Base-by-base conservation (phyloP, 2,888 invertebrate species). In the Cephus spinipes region DNA sequence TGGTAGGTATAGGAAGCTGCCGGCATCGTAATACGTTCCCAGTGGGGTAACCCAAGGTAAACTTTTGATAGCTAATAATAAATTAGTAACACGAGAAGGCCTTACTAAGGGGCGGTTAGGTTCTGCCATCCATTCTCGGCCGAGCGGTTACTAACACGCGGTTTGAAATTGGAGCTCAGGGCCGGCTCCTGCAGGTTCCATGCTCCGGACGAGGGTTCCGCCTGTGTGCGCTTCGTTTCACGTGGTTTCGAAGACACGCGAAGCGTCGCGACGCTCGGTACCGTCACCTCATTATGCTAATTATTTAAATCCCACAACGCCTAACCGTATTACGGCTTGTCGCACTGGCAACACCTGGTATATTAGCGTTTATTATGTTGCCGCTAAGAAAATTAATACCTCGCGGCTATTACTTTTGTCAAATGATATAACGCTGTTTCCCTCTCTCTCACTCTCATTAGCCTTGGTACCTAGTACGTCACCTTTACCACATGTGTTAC, bases 21-120 rank as follows among this genome's bases (percentile, higher is more conserved):
- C 55, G 55, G 71, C 71, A 71, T 55, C 71, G 71, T 33, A 31
- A 33, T 71, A 71, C 31, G 71, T 71, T 71, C 71, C 71, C 71
- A 36, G 69, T 31, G 76, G 30, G 76, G 85, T 85, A 85, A 86
- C 81, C 80, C 79, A 83, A 85, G 83, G 82, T 83, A 85, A 88
- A 86, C 86, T 86, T 84, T 83, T 87, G 89, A 86, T 86, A 84
- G 80, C 83, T 84, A 88, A 89, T 90, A 89, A 90, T 91, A 90
- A 91, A 91, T 91, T 89, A 90, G 91, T 89, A 90, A 90, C 86
- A 86, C 82, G 89, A 91, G 90, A 86, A 84, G 85, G 84, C 84
- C 86, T 84, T 82, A 81, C 85, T 84, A 84, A 86, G 84, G 86
- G 85, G 85, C 85, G 85, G 87, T 86, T 87, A 85, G 81, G 81